Conservation (phyloP, 2,888 invertebrate genomes). For the Gnatocerus cornutus region DNA sequence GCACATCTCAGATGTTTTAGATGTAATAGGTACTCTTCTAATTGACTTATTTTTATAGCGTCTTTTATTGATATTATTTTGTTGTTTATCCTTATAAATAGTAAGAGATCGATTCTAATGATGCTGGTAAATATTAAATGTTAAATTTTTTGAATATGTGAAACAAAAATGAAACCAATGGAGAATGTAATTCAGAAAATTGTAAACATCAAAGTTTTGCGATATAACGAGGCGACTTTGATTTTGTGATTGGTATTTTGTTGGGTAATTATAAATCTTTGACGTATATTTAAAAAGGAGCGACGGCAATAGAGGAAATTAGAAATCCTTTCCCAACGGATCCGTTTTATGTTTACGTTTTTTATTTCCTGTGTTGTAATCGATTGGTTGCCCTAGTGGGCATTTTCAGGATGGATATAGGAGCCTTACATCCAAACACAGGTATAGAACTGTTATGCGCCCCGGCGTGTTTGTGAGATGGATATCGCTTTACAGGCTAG, state of each 20-base stretch:
- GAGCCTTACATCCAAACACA: constrained; percentile 9
- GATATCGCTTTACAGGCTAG: constrained; percentile 50
- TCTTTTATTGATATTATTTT: constrained; percentile 18
- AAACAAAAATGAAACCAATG: too few species aligned
- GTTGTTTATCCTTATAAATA: constrained; percentile 9
- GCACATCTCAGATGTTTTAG: too few species aligned
- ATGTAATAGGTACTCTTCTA: constrained; percentile 10
- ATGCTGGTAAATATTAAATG: too few species aligned
- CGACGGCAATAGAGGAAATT: too few species aligned
- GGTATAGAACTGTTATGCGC: constrained; percentile 25
- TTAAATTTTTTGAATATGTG: too few species aligned
- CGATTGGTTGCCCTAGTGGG: constrained; percentile 17
- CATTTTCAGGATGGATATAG: constrained; percentile 16
- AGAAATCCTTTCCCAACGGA: background rate
- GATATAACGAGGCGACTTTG: too few species aligned
- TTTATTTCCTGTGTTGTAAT: constrained; percentile 21
- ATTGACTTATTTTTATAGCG: constrained; percentile 13
- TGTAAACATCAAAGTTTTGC: too few species aligned
- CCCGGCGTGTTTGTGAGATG: constrained; percentile 49
- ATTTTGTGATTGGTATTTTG: too few species aligned
- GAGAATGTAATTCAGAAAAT: too few species aligned
- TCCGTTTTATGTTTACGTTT: constrained; percentile 1
- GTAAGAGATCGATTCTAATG: background rate
- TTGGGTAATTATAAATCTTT: too few species aligned
- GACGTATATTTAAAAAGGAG: too few species aligned